phyloP scores from a whole-genome alignment of 2,113 vertebrate species.

The Labeo rohita region DNA sequence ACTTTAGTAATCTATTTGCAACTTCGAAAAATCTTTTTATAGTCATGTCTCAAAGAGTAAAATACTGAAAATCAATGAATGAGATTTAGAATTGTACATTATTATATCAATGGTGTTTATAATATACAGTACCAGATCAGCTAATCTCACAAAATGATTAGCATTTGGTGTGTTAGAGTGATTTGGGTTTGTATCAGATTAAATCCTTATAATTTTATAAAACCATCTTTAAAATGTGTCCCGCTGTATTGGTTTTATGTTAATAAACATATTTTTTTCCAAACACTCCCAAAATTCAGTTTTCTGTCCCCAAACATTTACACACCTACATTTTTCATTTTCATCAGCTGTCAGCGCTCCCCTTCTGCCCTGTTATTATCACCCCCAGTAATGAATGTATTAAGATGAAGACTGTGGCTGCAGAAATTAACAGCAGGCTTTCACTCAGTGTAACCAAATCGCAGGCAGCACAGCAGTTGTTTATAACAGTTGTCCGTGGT shows the following conservation, averaged over 20 bases:
- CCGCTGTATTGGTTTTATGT: constrained; percentile 25
- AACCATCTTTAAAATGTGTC: not conserved
- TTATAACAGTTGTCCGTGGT: constrained; percentile 41
- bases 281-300: constrained; percentile 24
- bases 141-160: not conserved
- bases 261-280: constrained; percentile 22
- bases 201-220: not conserved
- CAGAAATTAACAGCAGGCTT: constrained; percentile 29
- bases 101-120: not conserved
- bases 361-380: constrained; percentile 14
- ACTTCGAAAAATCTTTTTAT: too few species aligned
- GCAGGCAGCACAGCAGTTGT: constrained; percentile 34
- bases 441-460: constrained; percentile 33
- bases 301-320: constrained; percentile 35
- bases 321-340: constrained; percentile 10
- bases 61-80: not conserved
- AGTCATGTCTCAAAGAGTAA: not conserved
- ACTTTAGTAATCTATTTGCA: too few species aligned
- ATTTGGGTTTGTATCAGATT: constrained; percentile 8
- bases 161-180: constrained; percentile 6
- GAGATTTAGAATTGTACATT: not conserved
- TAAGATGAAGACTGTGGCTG: constrained; percentile 20
- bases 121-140: not conserved
- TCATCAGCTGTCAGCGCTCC: constrained; percentile 7
- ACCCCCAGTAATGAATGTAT: constrained; percentile 6